Conservation (phyloP, 2,113 vertebrate species). For the Aleadryas rufinucha region DNA sequence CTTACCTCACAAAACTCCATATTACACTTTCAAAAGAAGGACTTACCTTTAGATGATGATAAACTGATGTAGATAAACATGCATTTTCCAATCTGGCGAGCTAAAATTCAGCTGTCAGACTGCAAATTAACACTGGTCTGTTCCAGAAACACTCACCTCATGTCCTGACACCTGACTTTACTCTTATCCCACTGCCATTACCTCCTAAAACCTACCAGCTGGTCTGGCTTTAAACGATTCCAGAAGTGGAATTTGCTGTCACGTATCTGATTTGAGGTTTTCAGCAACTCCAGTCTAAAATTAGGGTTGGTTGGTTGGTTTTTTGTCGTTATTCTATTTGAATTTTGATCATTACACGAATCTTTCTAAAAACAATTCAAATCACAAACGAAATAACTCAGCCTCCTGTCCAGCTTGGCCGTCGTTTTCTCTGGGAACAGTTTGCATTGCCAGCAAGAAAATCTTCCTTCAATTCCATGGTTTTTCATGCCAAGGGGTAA, state of each 20-base stretch:
- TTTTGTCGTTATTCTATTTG: not conserved
- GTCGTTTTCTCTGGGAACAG: not conserved
- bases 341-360: not conserved
- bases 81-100: not conserved
- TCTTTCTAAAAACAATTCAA: not conserved
- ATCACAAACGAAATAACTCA: not conserved
- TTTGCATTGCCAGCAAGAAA: not conserved
- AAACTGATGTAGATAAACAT: not conserved
- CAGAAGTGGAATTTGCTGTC: not conserved
- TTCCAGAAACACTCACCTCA: not conserved
- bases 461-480: fast-evolving
- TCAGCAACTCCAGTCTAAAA: not conserved
- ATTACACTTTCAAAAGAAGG: not conserved
- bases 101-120: not conserved
- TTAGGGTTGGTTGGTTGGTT: not conserved
- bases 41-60: not conserved
- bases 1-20: not conserved
- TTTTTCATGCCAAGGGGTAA: fast-evolving
- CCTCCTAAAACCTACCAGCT: not conserved
- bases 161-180: not conserved
- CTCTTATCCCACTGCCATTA: not conserved
- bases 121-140: fast-evolving
- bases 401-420: not conserved
- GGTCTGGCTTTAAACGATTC: fast-evolving
- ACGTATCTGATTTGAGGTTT: not conserved